A percentile compares a stretch with the other conserved stretches of the same genome.
phyloP scores from a whole-genome alignment of 2,797 vertebrate genomes.

The Anolis apletophallus region DNA sequence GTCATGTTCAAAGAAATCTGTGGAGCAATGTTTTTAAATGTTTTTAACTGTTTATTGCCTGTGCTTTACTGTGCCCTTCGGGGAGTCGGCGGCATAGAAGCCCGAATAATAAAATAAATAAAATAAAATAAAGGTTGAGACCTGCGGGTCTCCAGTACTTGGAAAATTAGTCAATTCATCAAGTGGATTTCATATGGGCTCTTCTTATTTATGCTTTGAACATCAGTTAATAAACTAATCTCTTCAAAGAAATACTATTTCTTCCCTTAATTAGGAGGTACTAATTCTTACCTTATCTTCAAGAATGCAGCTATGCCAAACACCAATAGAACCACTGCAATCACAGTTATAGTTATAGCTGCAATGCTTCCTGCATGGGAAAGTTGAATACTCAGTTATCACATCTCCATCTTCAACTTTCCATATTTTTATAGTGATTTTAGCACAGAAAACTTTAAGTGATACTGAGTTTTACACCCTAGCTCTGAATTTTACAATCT shows the following conservation, averaged over 20 bases:
- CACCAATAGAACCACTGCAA: conserved; percentile 78
- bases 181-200: neutral
- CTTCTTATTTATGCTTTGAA: conserved; percentile 44
- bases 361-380: conserved; percentile 77
- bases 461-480: neutral
- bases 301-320: conserved; percentile 77
- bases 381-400: neutral
- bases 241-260: neutral
- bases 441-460: too few species aligned
- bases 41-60: too few species aligned
- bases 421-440: neutral
- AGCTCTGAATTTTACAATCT: neutral
- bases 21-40: neutral
- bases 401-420: neutral
- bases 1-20: neutral
- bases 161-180: neutral
- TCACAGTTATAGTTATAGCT: conserved; percentile 78
- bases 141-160: neutral
- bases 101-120: too few species aligned
- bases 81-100: too few species aligned
- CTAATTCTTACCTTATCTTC: conserved; percentile 80
- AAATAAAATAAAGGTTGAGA: too few species aligned
- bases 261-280: neutral
- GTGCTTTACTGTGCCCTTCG: too few species aligned
- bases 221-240: conserved; percentile 4